Percentiles rank a stretch among this genome's conserved stretches.
Evolutionary conservation across 2,797 vertebrate species (phyloP).

Genomic region (Sebastes miniatus): DNA sequence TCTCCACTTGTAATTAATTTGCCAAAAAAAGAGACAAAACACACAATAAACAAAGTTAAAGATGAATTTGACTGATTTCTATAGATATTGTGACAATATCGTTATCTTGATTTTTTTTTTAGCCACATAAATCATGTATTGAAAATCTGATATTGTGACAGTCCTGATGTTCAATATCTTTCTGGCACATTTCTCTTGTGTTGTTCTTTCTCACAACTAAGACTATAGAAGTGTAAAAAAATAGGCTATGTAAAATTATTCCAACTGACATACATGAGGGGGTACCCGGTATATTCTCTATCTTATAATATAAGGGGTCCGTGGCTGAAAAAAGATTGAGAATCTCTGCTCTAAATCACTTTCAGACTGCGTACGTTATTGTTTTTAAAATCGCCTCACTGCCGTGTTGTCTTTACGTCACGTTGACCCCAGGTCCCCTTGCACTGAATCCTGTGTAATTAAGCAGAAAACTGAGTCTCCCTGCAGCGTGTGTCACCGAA

Average conservation of each 20-base stretch:
- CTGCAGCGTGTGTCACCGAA: conserved; percentile 15
- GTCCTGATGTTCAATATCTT: not conserved
- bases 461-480: conserved; percentile 31
- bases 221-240: not conserved
- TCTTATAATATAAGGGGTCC: not conserved
- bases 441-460: conserved; percentile 40
- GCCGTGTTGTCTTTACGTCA: conserved; percentile 22
- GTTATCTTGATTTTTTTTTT: no score
- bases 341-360: not conserved
- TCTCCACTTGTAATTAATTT: no score
- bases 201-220: not conserved
- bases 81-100: no score
- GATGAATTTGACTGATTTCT: no score
- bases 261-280: no score
- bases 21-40: not conserved
- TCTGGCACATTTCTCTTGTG: not conserved
- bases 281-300: not conserved
- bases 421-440: not conserved
- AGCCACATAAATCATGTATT: accelerated
- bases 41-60: not conserved
- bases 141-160: not conserved
- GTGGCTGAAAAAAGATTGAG: not conserved
- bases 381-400: not conserved
- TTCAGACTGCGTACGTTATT: not conserved
- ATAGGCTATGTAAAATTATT: accelerated